These are phyloP conservation scores for Alca torda DNA, from an alignment of 2,797 vertebrate genomes.

Conservation along the genomic window DNA sequence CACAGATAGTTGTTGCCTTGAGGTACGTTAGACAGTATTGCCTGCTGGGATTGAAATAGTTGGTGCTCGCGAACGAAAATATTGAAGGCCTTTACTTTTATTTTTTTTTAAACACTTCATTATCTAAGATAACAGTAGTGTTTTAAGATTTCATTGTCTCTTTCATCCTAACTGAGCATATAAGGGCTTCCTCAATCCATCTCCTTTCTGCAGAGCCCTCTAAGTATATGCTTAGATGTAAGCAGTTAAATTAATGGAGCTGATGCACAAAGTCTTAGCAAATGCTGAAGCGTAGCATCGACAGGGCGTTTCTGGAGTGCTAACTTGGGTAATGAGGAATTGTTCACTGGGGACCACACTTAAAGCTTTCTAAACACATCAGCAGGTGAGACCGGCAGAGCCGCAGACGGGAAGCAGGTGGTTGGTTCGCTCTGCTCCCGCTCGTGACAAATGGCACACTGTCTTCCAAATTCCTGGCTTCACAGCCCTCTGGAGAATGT, in stretches of 20 bases:
- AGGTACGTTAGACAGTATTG: not conserved
- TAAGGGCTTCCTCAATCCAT: not conserved
- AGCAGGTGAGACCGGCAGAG: not conserved
- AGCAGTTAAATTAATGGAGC: not conserved
- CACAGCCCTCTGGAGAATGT: not conserved
- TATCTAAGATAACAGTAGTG: not conserved
- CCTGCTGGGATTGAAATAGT: not conserved
- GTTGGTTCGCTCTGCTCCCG: not conserved
- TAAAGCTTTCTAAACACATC: not conserved
- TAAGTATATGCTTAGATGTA: not conserved
- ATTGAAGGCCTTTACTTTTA: not conserved
- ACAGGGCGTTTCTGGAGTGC: not conserved
- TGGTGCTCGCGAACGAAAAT: not conserved
- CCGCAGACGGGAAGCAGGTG: not conserved
- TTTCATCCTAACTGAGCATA: not conserved
- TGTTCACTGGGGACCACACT: not conserved
- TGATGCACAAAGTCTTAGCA: not conserved
- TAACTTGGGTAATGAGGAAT: not conserved
- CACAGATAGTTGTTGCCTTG: not conserved
- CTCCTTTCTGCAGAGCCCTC: not conserved
- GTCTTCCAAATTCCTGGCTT: not conserved
- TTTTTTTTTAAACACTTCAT: not conserved
- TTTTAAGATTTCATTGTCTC: not conserved
- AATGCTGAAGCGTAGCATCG: accelerated
- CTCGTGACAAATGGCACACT: not conserved